These are phyloP conservation scores for Malurus alboscapulatus DNA, from an alignment of 2,113 vertebrate genomes.

Conservation along the genomic window DNA sequence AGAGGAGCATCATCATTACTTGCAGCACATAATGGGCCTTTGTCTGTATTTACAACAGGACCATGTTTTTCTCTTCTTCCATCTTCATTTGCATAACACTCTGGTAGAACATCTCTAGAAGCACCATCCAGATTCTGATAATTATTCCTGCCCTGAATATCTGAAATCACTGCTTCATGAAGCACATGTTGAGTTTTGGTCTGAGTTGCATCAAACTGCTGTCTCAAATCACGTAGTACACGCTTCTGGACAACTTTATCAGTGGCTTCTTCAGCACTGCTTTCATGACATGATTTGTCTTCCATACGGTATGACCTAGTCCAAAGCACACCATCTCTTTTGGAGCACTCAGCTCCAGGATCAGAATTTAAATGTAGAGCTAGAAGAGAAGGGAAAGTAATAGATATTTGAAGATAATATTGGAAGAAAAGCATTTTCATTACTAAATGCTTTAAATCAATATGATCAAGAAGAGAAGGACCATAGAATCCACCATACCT, in stretches of 20 bases:
- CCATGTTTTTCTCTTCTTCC: neutral
- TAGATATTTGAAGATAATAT: neutral
- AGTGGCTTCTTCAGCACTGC: neutral
- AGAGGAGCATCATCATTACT: neutral
- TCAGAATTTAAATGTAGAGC: conserved; percentile 36
- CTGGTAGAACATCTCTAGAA: neutral
- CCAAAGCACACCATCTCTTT: neutral
- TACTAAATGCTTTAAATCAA: neutral
- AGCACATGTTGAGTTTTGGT: neutral
- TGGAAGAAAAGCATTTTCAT: neutral
- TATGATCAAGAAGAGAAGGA: neutral
- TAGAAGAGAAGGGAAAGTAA: neutral
- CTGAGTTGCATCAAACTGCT: conserved; percentile 12
- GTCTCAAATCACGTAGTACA: conserved; percentile 37
- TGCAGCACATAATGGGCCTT: neutral
- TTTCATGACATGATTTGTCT: conserved; percentile 1
- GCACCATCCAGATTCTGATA: neutral
- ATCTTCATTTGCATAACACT: neutral
- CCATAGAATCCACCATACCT: conserved; percentile 33
- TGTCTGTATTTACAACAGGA: neutral
- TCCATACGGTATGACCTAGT: neutral
- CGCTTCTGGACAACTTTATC: conserved; percentile 13
- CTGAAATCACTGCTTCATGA: neutral
- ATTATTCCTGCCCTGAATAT: neutral
- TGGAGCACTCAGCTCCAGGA: conserved; percentile 23